Evolutionary conservation across 2,113 vertebrate species (phyloP).

Genomic region (Passer domesticus): DNA sequence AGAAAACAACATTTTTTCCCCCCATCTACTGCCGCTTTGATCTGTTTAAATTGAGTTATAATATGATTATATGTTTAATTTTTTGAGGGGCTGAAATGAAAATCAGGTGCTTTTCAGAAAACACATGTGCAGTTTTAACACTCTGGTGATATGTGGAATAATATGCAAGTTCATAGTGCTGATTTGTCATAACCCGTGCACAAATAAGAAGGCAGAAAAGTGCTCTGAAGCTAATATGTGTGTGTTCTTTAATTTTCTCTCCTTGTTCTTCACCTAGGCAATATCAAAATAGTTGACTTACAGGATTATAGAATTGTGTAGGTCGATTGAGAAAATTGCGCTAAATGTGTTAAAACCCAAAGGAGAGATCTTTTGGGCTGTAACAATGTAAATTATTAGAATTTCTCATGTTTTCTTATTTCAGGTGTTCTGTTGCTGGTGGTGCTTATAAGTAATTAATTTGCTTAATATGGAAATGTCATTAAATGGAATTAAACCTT

Average conservation of each 20-base stretch:
- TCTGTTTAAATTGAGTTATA: not conserved
- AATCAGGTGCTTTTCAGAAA: constrained; percentile 18
- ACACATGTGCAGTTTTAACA: not conserved
- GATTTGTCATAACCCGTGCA: not conserved
- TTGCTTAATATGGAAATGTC: not conserved
- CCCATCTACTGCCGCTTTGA: not conserved
- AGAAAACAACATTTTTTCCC: not conserved
- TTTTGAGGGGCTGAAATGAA: not conserved
- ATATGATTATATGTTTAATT: not conserved
- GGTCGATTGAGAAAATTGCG: not conserved
- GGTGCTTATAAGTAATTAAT: not conserved
- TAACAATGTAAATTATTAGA: not conserved
- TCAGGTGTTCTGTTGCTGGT: not conserved
- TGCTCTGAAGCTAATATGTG: not conserved
- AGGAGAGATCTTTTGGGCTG: not conserved
- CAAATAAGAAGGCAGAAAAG: not conserved
- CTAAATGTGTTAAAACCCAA: not conserved
- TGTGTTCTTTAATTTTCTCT: not conserved
- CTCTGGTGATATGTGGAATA: not conserved
- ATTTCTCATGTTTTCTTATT: not conserved
- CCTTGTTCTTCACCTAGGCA: not conserved
- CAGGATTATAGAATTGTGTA: fast-evolving
- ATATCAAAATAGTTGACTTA: not conserved
- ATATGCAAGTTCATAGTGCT: not conserved
- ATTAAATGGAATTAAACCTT: not conserved